Percentiles rank a stretch among this genome's conserved stretches.
phyloP scores from a whole-genome alignment of 2,888 invertebrate genomes.

The Antheraea assamensis region DNA sequence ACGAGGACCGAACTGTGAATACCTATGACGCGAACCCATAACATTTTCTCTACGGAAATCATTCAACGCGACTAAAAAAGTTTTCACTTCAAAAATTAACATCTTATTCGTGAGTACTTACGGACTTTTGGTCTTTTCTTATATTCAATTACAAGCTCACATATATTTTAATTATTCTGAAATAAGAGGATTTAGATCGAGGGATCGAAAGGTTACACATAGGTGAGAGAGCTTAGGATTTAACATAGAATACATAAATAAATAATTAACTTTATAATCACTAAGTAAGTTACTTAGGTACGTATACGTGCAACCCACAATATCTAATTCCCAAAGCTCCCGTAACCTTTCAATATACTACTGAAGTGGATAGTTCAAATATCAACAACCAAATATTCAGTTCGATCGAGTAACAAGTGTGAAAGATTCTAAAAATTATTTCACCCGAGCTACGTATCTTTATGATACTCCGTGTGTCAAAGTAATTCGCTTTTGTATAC shows the following conservation, averaged over 20 bases:
- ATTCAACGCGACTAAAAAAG: no score
- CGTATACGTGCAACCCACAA: neutral
- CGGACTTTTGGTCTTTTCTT: neutral
- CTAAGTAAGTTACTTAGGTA: no score
- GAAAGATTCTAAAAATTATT: neutral
- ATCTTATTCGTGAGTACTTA: neutral
- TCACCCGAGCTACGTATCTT: neutral
- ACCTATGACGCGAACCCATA: no score
- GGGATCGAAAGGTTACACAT: neutral
- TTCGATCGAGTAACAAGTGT: neutral
- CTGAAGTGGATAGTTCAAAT: conserved; percentile 2
- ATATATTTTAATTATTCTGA: neutral
- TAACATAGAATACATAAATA: neutral
- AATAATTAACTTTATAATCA: neutral
- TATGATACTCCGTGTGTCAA: neutral
- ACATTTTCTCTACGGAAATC: no score
- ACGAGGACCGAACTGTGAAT: no score
- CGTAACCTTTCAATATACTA: neutral
- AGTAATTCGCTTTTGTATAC: neutral
- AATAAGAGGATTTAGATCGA: neutral
- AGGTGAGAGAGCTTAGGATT: neutral
- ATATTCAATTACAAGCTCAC: neutral
- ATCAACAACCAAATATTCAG: conserved; percentile 8
- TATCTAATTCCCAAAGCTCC: neutral
- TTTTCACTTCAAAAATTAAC: no score